Base-by-base conservation (phyloP, 2,797 vertebrate genomes). In the Ambastaia sidthimunki region DNA sequence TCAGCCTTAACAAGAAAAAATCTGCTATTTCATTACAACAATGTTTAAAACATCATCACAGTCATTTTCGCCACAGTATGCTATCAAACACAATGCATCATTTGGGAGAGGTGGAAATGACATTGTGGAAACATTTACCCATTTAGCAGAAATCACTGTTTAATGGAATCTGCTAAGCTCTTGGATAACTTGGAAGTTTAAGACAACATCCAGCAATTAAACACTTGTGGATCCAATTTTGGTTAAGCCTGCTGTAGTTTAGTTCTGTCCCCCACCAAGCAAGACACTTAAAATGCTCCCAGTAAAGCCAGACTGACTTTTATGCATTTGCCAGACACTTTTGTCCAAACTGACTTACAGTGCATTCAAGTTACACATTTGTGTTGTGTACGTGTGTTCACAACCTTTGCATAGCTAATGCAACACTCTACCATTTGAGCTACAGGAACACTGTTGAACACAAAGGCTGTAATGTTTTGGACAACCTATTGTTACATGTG, bases 241-340 rank as follows among this genome's bases (percentile, higher is more conserved):
- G 59, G 71, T 57, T 12, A 63, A 47, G 74, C 34, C 47, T 72
- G n/a, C 65, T 65, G 44, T 28, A 62, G 55, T 23, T 63, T 62
- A 54, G 59, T 15, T 59, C 25, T 54, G 23, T 74, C 57, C 5
- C 65, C 74, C n/a, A n/a, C 54, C 62, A 19, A 77, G 78, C 65
- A 65, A 31, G 25, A 57, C 52, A 59, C 62, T 74, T 50, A 74
- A 21, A 74, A 74, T 48, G 19, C 34, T 63, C 76, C 60, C 65
- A 23, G 23, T 28, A 31, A 71, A 62, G 54, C 73, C 28, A 25
- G 25, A 71, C 41, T 76, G 41, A 59, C 34, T 28, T 28, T 28
- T 28, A 28, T 28, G 28, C 28, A 28, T 28, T 28, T 28, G 28
- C 28, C 28, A 28, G 28, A 28, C 28, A 28, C 28, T 28, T 28